A percentile compares a stretch with the other conserved stretches of the same genome.
phyloP scores from a whole-genome alignment of 2,888 invertebrate genomes.

The Leptinotarsa peninsularis region DNA sequence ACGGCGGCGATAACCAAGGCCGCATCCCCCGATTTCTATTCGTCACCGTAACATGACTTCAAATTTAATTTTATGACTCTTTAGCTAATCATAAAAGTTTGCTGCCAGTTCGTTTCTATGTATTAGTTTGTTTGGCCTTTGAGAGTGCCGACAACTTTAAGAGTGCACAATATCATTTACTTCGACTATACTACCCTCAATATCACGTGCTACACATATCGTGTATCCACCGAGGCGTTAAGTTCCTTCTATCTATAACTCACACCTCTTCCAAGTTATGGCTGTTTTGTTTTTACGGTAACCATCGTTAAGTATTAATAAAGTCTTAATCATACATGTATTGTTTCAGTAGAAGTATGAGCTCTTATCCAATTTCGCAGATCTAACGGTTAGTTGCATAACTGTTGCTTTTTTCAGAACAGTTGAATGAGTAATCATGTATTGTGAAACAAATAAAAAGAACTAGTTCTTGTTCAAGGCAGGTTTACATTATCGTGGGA shows the following conservation, averaged over 20 bases:
- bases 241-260: neutral
- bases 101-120: no score
- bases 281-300: neutral
- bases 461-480: slow-evolving; percentile 13
- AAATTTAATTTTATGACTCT: no score
- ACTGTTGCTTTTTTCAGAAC: slow-evolving; percentile 23
- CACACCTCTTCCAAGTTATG: neutral
- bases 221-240: neutral
- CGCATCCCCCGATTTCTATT: no score
- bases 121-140: no score
- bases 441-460: slow-evolving; percentile 20
- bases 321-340: slow-evolving; percentile 15
- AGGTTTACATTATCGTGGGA: slow-evolving; percentile 7
- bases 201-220: no score
- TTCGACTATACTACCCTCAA: no score
- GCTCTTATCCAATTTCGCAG: slow-evolving; percentile 12
- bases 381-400: slow-evolving; percentile 23
- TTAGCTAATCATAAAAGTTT: no score
- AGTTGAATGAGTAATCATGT: slow-evolving; percentile 23
- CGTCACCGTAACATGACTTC: no score
- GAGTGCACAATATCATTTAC: no score
- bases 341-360: neutral
- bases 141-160: no score
- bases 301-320: neutral
- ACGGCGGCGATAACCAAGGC: no score